Conservation (phyloP, 2,797 vertebrate species). For the Cossypha dichroa region DNA sequence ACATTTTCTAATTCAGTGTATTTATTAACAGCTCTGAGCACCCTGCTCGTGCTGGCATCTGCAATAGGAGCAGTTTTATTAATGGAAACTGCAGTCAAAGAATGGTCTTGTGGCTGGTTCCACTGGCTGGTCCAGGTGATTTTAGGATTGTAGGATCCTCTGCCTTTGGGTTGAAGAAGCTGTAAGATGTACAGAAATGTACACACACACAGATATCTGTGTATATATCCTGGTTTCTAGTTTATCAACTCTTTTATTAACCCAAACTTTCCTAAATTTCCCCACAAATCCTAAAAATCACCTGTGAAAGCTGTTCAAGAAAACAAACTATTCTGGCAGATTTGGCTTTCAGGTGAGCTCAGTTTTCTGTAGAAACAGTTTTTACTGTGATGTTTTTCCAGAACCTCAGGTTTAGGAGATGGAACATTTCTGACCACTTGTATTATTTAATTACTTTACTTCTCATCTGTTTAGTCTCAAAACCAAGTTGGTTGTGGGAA, state of each 20-base stretch:
- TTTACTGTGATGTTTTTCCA: neutral
- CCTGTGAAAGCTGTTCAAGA: neutral
- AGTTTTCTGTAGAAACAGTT: neutral
- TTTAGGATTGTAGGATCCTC: neutral
- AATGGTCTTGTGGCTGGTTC: neutral
- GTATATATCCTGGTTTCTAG: rapidly evolving
- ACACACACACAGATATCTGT: rapidly evolving
- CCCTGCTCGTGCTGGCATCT: neutral
- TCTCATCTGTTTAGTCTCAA: neutral
- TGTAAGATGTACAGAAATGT: too few relatives aligned
- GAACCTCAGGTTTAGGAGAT: neutral
- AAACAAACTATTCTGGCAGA: neutral
- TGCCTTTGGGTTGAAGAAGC: neutral
- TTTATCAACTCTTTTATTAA: neutral
- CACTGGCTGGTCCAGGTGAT: neutral
- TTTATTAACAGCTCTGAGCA: conserved; percentile 21
- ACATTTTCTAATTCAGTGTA: neutral
- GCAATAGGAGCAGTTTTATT: neutral
- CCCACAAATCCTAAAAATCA: neutral
- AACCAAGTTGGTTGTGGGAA: neutral
- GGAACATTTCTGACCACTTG: neutral
- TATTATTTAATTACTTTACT: neutral
- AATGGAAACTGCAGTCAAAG: neutral
- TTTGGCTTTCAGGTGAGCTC: neutral
- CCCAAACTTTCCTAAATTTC: neutral